Conservation (phyloP, 2,113 vertebrate genomes). For the Prochilodus magdalenae region DNA sequence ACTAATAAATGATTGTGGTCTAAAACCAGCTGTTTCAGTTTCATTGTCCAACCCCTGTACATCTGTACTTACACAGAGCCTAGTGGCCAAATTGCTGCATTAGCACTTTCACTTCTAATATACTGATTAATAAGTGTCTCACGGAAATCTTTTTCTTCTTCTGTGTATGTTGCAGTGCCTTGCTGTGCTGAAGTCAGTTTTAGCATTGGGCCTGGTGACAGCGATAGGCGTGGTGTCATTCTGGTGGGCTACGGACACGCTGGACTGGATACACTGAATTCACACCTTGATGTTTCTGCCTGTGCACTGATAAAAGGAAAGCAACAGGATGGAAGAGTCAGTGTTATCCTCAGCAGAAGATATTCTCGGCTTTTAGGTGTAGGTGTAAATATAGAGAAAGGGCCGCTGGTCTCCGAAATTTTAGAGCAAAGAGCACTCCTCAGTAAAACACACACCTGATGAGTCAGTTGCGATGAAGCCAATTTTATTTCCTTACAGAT, state of each 20-base stretch:
- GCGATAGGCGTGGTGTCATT: constrained; percentile 68
- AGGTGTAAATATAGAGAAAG: background rate
- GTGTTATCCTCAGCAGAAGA: background rate
- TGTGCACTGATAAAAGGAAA: background rate
- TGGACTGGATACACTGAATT: constrained; percentile 55
- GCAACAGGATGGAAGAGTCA: background rate
- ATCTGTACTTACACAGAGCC: no score
- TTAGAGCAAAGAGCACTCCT: background rate
- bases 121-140: background rate
- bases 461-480: constrained; percentile 15
- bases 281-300: no score
- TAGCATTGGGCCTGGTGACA: constrained; percentile 62
- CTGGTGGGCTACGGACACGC: constrained; percentile 67
- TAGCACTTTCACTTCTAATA: background rate
- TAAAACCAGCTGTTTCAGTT: no score
- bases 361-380: background rate
- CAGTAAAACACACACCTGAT: constrained; percentile 18
- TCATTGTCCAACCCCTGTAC: no score
- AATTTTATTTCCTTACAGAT: constrained; percentile 51
- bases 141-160: background rate
- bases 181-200: constrained; percentile 56
- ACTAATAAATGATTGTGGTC: no score
- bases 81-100: background rate
- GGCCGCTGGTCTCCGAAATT: background rate
- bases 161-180: constrained; percentile 57